Percentiles rank a stretch among this genome's conserved stretches.
These are phyloP conservation scores for Colletes gigas DNA, from an alignment of 1,140 invertebrate species.

Conservation along the genomic window DNA sequence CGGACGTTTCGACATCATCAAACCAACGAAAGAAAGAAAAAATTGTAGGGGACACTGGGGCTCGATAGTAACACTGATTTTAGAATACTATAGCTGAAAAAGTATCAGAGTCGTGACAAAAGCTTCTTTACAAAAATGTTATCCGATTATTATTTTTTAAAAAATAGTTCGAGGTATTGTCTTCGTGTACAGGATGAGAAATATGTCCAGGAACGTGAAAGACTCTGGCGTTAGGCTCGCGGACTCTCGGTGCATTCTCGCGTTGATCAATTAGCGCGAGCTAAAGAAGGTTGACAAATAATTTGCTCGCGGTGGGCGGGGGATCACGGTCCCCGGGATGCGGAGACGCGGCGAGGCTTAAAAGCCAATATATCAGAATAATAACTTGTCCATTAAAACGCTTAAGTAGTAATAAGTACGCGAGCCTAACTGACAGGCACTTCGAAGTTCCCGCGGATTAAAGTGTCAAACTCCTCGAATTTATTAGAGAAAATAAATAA, in stretches of 20 bases:
- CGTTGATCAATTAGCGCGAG: conserved; percentile 47
- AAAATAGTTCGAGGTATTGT: too few relatives aligned
- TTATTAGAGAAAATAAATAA: conserved; percentile 73
- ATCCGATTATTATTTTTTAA: too few relatives aligned
- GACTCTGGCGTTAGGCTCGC: too few relatives aligned
- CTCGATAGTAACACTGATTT: too few relatives aligned
- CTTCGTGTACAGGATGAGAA: too few relatives aligned
- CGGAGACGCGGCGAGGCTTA: conserved; percentile 60
- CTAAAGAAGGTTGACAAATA: conserved; percentile 50
- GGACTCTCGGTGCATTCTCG: not conserved
- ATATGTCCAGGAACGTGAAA: too few relatives aligned
- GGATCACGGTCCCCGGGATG: conserved; percentile 37
- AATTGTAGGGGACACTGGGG: too few relatives aligned
- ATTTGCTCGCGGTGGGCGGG: conserved; percentile 33
- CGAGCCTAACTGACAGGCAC: conserved; percentile 75
- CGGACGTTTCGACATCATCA: too few relatives aligned
- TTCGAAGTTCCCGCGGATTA: conserved; percentile 76
- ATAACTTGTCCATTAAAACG: conserved; percentile 80
- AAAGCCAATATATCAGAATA: conserved; percentile 77
- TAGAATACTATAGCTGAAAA: too few relatives aligned
- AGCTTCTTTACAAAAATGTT: too few relatives aligned
- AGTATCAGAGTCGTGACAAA: too few relatives aligned
- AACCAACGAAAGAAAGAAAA: too few relatives aligned
- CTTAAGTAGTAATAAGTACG: conserved; percentile 78
- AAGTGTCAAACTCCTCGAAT: conserved; percentile 76